These are phyloP conservation scores for Dolichopus griseipennis DNA, from an alignment of 2,888 invertebrate genomes.

Conservation along the genomic window DNA sequence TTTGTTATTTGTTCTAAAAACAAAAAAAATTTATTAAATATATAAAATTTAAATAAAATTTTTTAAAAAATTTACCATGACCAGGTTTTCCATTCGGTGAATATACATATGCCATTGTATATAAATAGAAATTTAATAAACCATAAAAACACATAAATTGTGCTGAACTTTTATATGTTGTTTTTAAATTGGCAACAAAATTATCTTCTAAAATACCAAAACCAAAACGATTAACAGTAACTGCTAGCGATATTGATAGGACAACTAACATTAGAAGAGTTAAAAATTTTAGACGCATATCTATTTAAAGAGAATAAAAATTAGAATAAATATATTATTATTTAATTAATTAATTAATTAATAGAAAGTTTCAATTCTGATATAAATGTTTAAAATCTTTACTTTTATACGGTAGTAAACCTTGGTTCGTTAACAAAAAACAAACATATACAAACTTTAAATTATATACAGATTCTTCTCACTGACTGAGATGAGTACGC, in stretches of 20 bases:
- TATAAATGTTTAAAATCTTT: no score
- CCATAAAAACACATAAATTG: slow-evolving; percentile 95
- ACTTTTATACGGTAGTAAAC: no score
- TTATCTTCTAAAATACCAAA: slow-evolving; percentile 86
- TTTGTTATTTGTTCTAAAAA: slow-evolving; percentile 84
- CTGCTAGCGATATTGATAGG: slow-evolving; percentile 60
- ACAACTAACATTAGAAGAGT: slow-evolving; percentile 79
- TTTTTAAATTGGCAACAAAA: slow-evolving; percentile 80
- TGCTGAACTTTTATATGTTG: slow-evolving; percentile 82
- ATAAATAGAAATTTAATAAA: slow-evolving; percentile 85
- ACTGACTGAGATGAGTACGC: no score
- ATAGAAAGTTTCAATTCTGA: no score
- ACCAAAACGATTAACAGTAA: slow-evolving; percentile 77
- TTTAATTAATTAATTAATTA: no score
- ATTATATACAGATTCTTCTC: no score
- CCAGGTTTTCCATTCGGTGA: slow-evolving; percentile 73
- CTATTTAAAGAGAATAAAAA: slow-evolving; percentile 46
- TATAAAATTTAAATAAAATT: no score
- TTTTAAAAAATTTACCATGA: slow-evolving; percentile 58
- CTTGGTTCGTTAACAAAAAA: no score
- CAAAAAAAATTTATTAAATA: slow-evolving; percentile 1
- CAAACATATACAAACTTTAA: no score
- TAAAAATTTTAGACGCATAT: slow-evolving; percentile 82
- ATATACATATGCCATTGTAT: slow-evolving; percentile 89
- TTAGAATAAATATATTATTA: not conserved